phyloP scores from a whole-genome alignment of 2,797 vertebrate species.

The Xiphophorus birchmanni region DNA sequence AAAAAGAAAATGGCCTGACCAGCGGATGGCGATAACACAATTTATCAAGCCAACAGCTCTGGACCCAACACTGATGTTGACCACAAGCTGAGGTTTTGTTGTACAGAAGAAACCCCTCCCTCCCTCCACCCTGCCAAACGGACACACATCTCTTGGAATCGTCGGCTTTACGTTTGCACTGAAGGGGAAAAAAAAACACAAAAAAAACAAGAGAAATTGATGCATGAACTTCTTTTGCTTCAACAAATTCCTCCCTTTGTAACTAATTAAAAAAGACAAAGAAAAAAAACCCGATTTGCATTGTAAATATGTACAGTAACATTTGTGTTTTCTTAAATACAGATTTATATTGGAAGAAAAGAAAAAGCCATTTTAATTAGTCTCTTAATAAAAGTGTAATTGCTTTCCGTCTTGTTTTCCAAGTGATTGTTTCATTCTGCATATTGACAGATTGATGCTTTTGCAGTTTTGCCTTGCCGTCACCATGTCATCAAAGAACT shows the following conservation, averaged over 20 bases:
- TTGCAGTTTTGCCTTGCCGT: background rate
- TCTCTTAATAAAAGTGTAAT: conserved; percentile 57
- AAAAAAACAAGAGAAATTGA: conserved; percentile 15
- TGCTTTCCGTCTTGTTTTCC: conserved; percentile 19
- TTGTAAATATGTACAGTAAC: conserved; percentile 69
- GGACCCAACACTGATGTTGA: conserved; percentile 22
- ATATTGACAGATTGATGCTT: background rate
- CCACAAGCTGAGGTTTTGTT: conserved; percentile 23
- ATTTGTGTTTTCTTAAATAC: conserved; percentile 51
- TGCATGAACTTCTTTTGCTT: conserved; percentile 28
- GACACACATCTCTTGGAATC: conserved; percentile 3
- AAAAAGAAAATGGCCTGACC: conserved; percentile 34
- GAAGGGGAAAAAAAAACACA: conserved; percentile 64
- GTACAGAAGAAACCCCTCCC: background rate
- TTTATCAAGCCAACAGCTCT: conserved; percentile 45
- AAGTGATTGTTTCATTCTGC: conserved; percentile 3
- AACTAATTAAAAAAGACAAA: conserved; percentile 42
- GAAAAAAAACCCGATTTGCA: conserved; percentile 20
- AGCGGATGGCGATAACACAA: conserved; percentile 30
- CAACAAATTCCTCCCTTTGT: conserved; percentile 36
- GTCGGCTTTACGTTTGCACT: conserved; percentile 62
- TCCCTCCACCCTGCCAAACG: background rate
- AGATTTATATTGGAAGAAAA: conserved; percentile 63
- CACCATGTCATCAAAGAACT: background rate
- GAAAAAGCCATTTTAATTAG: conserved; percentile 40